phyloP scores from a whole-genome alignment of 2,888 invertebrate species.

The Microchrysa polita region DNA sequence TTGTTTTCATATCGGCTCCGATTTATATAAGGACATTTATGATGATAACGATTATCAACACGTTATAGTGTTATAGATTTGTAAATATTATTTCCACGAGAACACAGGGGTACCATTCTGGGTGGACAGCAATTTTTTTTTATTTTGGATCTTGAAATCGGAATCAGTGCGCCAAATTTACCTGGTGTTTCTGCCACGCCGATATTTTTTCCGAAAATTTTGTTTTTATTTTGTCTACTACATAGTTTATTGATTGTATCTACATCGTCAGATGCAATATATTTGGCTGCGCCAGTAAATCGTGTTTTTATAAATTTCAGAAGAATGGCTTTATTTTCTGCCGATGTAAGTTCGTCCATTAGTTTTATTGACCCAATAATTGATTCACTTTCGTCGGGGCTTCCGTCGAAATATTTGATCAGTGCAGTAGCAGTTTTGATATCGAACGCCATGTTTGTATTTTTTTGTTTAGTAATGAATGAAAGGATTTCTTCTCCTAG shows the following conservation, averaged over 20 bases:
- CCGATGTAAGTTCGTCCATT: conserved; percentile 12
- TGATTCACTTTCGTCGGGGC: conserved; percentile 20
- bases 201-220: too few relatives aligned
- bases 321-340: conserved; percentile 13
- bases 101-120: too few relatives aligned
- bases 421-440: conserved; percentile 34
- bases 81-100: too few relatives aligned
- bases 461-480: neutral
- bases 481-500: neutral
- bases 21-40: too few relatives aligned
- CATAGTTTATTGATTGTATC: conserved; percentile 4
- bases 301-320: conserved; percentile 17
- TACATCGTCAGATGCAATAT: neutral
- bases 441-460: conserved; percentile 20
- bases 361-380: conserved; percentile 30
- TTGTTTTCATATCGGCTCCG: too few relatives aligned
- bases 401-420: conserved; percentile 1
- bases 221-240: conserved; percentile 1
- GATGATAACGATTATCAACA: too few relatives aligned
- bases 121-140: too few relatives aligned
- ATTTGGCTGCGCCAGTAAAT: conserved; percentile 1
- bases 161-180: too few relatives aligned
- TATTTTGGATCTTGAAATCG: too few relatives aligned
- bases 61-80: too few relatives aligned
- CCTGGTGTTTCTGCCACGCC: too few relatives aligned